Evolutionary conservation across 2,888 invertebrate species (phyloP).

Genomic region (Zaprionus obscuricornis): DNA sequence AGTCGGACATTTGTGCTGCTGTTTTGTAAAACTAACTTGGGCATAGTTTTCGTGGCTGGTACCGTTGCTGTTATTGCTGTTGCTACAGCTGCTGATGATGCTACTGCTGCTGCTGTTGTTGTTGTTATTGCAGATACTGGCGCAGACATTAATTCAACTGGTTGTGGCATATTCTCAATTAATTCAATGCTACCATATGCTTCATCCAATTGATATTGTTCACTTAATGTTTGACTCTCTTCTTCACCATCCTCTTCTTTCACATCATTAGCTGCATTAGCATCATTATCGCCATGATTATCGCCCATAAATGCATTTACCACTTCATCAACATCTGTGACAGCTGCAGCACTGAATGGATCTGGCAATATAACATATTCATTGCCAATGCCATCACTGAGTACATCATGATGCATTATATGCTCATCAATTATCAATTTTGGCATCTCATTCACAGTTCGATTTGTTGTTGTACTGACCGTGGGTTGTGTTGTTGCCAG

Average conservation of each 20-base stretch:
- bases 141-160: slow-evolving; percentile 51
- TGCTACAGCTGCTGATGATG: slow-evolving; percentile 7
- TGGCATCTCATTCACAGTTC: slow-evolving; percentile 48
- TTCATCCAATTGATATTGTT: slow-evolving; percentile 65
- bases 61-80: slow-evolving; percentile 5
- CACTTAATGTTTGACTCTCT: slow-evolving; percentile 57
- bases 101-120: slow-evolving; percentile 2
- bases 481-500: slow-evolving; percentile 85
- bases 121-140: slow-evolving; percentile 6
- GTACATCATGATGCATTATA: slow-evolving; percentile 71
- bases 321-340: slow-evolving; percentile 76
- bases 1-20: slow-evolving; percentile 70
- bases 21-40: slow-evolving; percentile 64
- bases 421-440: slow-evolving; percentile 68
- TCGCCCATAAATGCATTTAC: slow-evolving; percentile 69
- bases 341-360: slow-evolving; percentile 75
- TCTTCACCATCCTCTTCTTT: slow-evolving; percentile 40
- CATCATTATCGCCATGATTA: slow-evolving; percentile 37
- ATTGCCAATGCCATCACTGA: slow-evolving; percentile 69
- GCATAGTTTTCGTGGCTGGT: slow-evolving; percentile 27
- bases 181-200: slow-evolving; percentile 65
- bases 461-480: background rate
- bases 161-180: slow-evolving; percentile 67
- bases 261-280: slow-evolving; percentile 4
- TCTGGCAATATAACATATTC: slow-evolving; percentile 80